A percentile compares a stretch with the other conserved stretches of the same genome.
Conservation (phyloP, 2,797 vertebrate species). For the Sebastes oblongus region DNA sequence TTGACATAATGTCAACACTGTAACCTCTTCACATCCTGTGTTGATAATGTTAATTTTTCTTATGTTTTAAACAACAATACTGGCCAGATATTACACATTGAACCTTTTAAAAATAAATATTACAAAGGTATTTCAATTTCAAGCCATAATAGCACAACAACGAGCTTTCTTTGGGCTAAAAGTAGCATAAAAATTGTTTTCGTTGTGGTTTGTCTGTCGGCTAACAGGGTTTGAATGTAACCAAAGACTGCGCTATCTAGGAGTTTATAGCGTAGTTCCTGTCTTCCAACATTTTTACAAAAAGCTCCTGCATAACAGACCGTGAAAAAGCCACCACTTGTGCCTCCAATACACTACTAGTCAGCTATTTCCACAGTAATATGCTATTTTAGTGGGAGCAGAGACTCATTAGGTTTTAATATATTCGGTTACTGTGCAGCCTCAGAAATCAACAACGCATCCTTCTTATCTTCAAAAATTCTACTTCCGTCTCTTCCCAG, state of each 20-base stretch:
- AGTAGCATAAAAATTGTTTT: neutral
- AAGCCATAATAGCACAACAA: neutral
- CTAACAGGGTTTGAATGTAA: neutral
- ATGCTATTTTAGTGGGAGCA: neutral
- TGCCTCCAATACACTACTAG: neutral
- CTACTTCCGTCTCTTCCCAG: too few species aligned
- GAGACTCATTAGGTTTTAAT: neutral
- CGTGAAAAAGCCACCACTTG: neutral
- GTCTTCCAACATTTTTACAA: neutral
- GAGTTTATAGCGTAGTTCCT: neutral
- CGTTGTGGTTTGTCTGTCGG: neutral
- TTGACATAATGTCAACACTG: neutral
- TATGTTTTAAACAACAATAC: too few species aligned
- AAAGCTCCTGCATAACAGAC: neutral
- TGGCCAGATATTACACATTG: neutral
- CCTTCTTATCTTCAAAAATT: neutral
- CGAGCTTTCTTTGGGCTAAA: neutral
- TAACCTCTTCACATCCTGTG: neutral
- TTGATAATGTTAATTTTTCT: fast-evolving
- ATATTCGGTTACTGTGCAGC: neutral
- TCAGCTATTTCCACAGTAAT: neutral
- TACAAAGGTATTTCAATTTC: neutral
- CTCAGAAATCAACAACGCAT: neutral
- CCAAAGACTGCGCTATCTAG: neutral
- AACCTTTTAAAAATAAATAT: neutral